Base-by-base conservation (phyloP, 1,140 invertebrate species). In the Tetraneura akinire region DNA sequence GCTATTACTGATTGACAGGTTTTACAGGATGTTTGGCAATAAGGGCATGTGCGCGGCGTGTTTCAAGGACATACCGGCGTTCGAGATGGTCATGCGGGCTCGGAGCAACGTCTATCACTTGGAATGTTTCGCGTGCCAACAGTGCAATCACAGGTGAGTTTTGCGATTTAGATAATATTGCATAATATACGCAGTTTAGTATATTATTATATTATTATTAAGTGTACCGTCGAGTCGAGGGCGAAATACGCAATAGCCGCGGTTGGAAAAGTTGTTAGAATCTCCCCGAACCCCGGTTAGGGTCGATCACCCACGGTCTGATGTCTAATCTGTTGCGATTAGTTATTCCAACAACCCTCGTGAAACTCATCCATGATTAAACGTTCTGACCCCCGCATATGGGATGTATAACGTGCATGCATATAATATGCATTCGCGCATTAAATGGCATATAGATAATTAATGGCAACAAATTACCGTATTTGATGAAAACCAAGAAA, bases 61-160 rank as follows among this genome's bases (percentile, higher is more conserved):
- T 86, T 92, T 92, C 85, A 96, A 96, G 89, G 92, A 93, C 83
- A 97, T 98, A 85, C 95, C 96, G 26, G 95, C 95, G 60, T 97
- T 97, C 87, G 96, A 98, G 88, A 96, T 97, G 94, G 96, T 97
- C 81, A 97, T 98, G 96, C 89, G 94, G 86, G 96, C 95, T 21
- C 92, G 94, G 86, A 92, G 91, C 83, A 96, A 97, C 87, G 95
- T 97, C 73, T 97, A 97, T 87, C 96, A 97, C 88, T 89, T 97
- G 84, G 96, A 98, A 85, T 98, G 96, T 86, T 98, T 98, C 86
- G 95, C 95, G 81, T 98, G 96, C 88, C 95, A 97, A 86, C 93
- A 96, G 85, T 98, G 96, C 86, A 96, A 95, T 89, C 94, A 97
- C 88, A 96, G 95, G 95, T 97, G 86, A 89, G 83, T 64, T 23